These are phyloP conservation scores for Brachionus manjavacas DNA, from an alignment of 1,140 invertebrate genomes.

Conservation along the genomic window DNA sequence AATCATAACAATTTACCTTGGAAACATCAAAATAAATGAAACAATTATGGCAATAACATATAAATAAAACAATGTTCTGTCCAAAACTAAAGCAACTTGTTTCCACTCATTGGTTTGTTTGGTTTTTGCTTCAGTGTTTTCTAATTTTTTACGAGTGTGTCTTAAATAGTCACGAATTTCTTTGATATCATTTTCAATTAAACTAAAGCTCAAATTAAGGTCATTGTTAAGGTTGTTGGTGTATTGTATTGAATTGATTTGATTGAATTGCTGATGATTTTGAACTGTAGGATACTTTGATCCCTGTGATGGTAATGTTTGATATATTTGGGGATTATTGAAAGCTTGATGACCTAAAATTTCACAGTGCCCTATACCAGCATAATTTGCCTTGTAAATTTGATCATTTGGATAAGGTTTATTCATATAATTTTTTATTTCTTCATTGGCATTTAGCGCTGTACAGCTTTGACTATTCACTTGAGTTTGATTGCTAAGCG, in stretches of 20 bases:
- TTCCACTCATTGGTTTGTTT: constrained; percentile 52
- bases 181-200: constrained; percentile 42
- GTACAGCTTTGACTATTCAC: not conserved
- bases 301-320: not conserved
- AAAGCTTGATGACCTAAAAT: not conserved
- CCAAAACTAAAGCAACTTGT: constrained; percentile 52
- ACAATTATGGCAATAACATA: constrained; percentile 53
- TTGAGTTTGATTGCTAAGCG: not conserved
- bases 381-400: not conserved
- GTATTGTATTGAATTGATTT: not conserved
- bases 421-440: not conserved
- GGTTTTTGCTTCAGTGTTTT: constrained; percentile 38
- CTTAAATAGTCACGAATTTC: constrained; percentile 41
- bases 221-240: not conserved
- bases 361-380: not conserved
- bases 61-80: constrained; percentile 54
- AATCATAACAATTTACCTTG: constrained; percentile 45
- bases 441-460: constrained; percentile 7
- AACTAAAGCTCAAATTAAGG: constrained; percentile 25
- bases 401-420: not conserved
- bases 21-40: constrained; percentile 54
- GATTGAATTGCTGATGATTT: not conserved
- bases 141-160: constrained; percentile 24
- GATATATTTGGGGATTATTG: not conserved
- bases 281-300: not conserved